Percentiles rank a stretch among this genome's conserved stretches.
Conservation (phyloP, 1,140 invertebrate species). For the Trigoniulus corallinus region DNA sequence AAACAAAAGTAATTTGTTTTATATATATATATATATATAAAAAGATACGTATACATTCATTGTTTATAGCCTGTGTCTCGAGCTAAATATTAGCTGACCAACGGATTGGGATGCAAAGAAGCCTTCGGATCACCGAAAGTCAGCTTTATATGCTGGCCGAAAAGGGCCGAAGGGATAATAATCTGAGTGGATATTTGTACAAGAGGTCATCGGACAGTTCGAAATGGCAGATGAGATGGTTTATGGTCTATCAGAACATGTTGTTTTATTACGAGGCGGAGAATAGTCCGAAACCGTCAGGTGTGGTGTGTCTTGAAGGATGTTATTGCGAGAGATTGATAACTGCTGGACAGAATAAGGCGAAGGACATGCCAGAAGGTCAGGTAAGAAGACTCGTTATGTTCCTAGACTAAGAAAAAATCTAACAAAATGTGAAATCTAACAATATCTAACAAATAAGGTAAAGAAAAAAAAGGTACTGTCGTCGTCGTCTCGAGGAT, state of each 20-base stretch:
- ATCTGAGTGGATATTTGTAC: constrained; percentile 59
- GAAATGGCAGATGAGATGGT: constrained; percentile 82
- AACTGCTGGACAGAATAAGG: constrained; percentile 17
- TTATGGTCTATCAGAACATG: constrained; percentile 81
- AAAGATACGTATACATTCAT: too few relatives aligned
- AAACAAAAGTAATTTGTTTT: too few relatives aligned
- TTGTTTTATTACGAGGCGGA: constrained; percentile 84
- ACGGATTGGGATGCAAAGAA: constrained; percentile 54
- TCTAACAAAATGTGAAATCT: too few relatives aligned
- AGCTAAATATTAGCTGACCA: too few relatives aligned
- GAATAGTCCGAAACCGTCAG: constrained; percentile 51
- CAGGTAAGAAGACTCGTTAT: constrained; percentile 38
- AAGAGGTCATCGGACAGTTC: constrained; percentile 67
- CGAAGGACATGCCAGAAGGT: constrained; percentile 26
- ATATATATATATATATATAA: too few relatives aligned
- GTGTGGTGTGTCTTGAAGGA: constrained; percentile 70
- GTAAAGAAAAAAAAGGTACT: too few relatives aligned
- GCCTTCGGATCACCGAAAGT: constrained; percentile 56
- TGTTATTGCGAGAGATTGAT: constrained; percentile 73
- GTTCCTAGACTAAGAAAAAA: too few relatives aligned
- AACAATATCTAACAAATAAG: too few relatives aligned
- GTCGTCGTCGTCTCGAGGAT: too few relatives aligned
- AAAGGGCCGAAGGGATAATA: constrained; percentile 59
- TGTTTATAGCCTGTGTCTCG: too few relatives aligned
- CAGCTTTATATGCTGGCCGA: constrained; percentile 61